A percentile compares a stretch with the other conserved stretches of the same genome.
phyloP scores from a whole-genome alignment of 2,888 invertebrate species.

The Agrochola lychnidis region DNA sequence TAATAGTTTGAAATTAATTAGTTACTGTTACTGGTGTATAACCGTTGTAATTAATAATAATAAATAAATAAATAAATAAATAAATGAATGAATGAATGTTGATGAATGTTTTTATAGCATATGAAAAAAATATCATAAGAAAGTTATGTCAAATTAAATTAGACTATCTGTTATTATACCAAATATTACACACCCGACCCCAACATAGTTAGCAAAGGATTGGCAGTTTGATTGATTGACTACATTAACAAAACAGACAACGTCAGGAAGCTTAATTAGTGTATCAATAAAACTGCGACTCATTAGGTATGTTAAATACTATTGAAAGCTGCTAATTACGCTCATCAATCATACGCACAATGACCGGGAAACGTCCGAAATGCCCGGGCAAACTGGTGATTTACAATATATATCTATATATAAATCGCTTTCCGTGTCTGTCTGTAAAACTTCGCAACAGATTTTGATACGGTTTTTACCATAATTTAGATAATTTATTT shows the following conservation, averaged over 20 bases:
- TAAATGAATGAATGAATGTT: too few species aligned
- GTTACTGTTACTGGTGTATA: too few species aligned
- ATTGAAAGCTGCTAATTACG: constrained; percentile 60
- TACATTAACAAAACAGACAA: constrained; percentile 6
- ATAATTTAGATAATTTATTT: neutral
- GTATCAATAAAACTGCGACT: constrained; percentile 46
- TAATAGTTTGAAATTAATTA: too few species aligned
- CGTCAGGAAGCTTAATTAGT: constrained; percentile 36
- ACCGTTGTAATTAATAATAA: too few species aligned
- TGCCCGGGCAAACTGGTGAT: constrained; percentile 50
- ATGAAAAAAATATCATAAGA: too few species aligned
- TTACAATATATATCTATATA: constrained; percentile 27
- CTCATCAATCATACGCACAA: constrained; percentile 65
- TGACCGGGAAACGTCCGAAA: constrained; percentile 58
- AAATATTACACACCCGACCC: too few species aligned
- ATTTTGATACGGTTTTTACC: neutral
- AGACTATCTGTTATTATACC: too few species aligned
- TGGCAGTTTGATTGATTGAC: too few species aligned
- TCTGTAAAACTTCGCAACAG: neutral
- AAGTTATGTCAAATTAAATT: too few species aligned
- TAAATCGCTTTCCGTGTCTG: neutral
- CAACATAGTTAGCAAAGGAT: too few species aligned
- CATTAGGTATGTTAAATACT: constrained; percentile 54
- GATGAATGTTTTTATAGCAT: too few species aligned
- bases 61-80: too few species aligned